Evolutionary conservation across 2,113 vertebrate species (phyloP).

Genomic region (Bos indicus): DNA sequence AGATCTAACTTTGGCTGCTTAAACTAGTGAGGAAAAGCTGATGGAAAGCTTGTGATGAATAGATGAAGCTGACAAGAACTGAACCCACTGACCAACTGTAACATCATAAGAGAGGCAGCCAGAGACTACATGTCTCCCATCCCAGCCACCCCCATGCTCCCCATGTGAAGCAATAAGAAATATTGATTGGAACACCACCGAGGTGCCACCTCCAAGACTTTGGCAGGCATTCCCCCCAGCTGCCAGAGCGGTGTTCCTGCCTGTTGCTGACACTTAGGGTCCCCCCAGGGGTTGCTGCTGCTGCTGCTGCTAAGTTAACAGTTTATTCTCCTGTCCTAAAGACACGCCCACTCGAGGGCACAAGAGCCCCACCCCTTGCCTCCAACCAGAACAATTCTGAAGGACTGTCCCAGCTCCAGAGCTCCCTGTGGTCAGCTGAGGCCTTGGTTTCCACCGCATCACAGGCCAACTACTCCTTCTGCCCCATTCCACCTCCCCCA

Average conservation of each 20-base stretch:
- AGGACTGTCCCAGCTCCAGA: background rate
- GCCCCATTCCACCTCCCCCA: background rate
- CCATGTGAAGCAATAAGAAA: background rate
- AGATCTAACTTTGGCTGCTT: background rate
- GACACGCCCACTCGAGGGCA: background rate
- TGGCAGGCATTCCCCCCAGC: background rate
- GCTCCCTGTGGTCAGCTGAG: background rate
- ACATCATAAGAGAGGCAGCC: background rate
- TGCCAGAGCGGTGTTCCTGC: background rate
- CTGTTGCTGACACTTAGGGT: background rate
- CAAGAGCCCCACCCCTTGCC: background rate
- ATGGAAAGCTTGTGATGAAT: background rate
- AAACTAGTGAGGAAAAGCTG: background rate
- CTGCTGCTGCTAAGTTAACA: too few species aligned
- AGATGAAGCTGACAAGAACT: background rate
- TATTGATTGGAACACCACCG: background rate
- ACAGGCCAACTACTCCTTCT: background rate
- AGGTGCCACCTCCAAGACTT: background rate
- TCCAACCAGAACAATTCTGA: background rate
- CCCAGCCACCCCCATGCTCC: background rate
- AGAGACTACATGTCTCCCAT: background rate
- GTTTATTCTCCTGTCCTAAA: background rate
- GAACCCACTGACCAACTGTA: background rate
- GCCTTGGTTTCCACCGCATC: rapidly evolving
- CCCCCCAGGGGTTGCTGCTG: background rate